Evolutionary conservation across 2,888 invertebrate genomes (phyloP).

Genomic region (Campaea margaritaria): DNA sequence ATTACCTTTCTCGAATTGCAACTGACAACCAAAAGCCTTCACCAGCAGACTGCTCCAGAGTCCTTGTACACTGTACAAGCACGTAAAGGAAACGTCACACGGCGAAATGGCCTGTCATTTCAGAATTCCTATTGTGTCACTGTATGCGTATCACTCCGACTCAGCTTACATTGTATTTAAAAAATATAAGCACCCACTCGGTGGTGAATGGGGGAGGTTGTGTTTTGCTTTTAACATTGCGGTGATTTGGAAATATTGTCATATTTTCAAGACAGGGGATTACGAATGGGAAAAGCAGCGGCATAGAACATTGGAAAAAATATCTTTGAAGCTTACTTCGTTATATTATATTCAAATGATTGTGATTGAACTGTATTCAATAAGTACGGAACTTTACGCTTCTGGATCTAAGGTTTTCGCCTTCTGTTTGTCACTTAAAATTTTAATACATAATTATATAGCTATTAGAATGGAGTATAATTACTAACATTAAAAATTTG

Average conservation of each 20-base stretch:
- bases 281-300: too few relatives aligned
- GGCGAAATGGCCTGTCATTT: conserved; percentile 75
- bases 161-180: conserved; percentile 33
- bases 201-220: conserved; percentile 3
- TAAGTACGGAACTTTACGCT: too few relatives aligned
- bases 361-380: too few relatives aligned
- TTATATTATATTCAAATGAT: too few relatives aligned
- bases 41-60: conserved; percentile 17
- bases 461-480: too few relatives aligned
- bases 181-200: conserved; percentile 33
- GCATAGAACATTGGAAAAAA: too few relatives aligned
- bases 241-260: not conserved
- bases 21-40: conserved; percentile 4
- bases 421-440: too few relatives aligned
- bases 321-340: too few relatives aligned
- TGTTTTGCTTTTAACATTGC: conserved; percentile 4
- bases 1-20: not conserved
- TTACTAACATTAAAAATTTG: too few relatives aligned
- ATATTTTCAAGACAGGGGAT: too few relatives aligned
- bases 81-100: conserved; percentile 63
- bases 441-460: too few relatives aligned
- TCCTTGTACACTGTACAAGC: conserved; percentile 48
- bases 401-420: too few relatives aligned
- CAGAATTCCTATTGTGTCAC: conserved; percentile 58
- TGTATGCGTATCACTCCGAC: conserved; percentile 30